These are phyloP conservation scores for Ophthalmolycus amberensis DNA, from an alignment of 2,113 vertebrate species.

Conservation along the genomic window DNA sequence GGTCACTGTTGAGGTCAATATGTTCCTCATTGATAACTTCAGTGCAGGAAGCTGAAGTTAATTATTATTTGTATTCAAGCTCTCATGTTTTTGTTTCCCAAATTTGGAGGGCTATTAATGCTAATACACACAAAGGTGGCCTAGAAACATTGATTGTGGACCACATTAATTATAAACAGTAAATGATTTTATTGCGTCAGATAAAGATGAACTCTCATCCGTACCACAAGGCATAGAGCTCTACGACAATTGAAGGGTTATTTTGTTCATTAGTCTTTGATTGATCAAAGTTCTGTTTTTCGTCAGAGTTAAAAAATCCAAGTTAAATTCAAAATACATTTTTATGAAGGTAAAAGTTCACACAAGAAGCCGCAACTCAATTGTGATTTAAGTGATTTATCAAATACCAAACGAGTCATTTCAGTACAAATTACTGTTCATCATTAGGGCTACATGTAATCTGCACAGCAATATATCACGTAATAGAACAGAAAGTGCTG, in stretches of 20 bases:
- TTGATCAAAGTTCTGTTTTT: conserved; percentile 3
- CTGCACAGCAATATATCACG: not conserved
- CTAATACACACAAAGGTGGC: not conserved
- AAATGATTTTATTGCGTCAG: conserved; percentile 32
- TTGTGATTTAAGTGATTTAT: not conserved
- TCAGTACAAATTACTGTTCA: not conserved
- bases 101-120: not conserved
- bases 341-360: conserved; percentile 7
- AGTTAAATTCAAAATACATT: not conserved
- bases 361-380: not conserved
- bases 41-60: conserved; percentile 18
- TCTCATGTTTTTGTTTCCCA: not conserved
- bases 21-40: conserved; percentile 46
- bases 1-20: conserved; percentile 33
- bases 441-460: not conserved
- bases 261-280: not conserved
- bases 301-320: not conserved
- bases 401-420: not conserved
- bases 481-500: conserved; percentile 1
- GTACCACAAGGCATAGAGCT: not conserved
- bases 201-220: conserved; percentile 20
- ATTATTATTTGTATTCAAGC: conserved; percentile 9
- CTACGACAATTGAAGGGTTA: not conserved
- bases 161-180: conserved; percentile 7
- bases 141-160: not conserved